Evolutionary conservation across 2,113 vertebrate genomes (phyloP).

Genomic region (Phasianus colchicus): DNA sequence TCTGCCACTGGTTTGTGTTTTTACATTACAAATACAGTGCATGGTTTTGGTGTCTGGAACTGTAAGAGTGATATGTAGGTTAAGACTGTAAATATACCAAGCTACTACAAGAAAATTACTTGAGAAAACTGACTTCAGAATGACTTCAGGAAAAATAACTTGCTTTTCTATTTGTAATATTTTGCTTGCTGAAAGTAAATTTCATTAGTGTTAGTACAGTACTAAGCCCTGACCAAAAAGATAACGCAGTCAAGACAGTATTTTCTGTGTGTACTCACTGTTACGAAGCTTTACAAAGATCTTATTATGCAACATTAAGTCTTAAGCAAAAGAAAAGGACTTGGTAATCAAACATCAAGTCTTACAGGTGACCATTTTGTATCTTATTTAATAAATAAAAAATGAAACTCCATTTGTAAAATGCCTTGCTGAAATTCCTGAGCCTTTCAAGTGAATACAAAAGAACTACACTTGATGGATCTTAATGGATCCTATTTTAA

Average conservation of each 20-base stretch:
- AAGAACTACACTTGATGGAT: background rate
- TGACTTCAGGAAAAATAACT: conserved; percentile 36
- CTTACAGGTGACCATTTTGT: background rate
- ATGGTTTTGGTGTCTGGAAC: background rate
- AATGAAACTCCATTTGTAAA: background rate
- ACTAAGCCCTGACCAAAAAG: background rate
- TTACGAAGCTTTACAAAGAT: background rate
- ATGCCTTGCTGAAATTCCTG: background rate
- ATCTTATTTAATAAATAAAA: conserved; percentile 8
- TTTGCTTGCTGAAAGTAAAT: background rate
- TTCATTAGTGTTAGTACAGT: conserved; percentile 4
- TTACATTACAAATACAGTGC: background rate
- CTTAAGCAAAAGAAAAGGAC: background rate
- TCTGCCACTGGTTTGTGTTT: background rate
- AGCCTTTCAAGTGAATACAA: background rate
- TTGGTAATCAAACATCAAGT: background rate
- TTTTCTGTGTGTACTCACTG: background rate
- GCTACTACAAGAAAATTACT: conserved; percentile 18
- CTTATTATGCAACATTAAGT: background rate
- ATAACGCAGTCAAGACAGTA: background rate
- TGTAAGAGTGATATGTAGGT: background rate
- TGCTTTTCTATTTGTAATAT: conserved; percentile 22
- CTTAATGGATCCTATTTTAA: background rate
- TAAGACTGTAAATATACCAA: conserved; percentile 8
- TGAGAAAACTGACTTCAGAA: conserved; percentile 36